These are phyloP conservation scores for Euzetes globulus DNA, from an alignment of 2,888 invertebrate species.

Conservation along the genomic window DNA sequence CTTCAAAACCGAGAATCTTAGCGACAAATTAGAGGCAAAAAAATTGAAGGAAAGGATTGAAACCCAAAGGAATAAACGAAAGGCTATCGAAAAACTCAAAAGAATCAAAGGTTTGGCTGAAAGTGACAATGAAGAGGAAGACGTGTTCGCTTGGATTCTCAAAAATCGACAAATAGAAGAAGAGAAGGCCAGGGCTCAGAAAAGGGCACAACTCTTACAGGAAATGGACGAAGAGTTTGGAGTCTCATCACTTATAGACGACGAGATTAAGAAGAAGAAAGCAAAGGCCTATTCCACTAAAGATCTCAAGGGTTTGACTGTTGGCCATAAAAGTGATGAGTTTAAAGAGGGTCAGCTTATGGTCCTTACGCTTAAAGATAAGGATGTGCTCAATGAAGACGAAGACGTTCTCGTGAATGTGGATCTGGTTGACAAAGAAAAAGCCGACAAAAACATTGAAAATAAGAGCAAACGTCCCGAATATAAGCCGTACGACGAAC, in stretches of 20 bases:
- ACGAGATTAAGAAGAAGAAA: slow-evolving; percentile 2
- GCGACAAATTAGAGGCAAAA: slow-evolving; percentile 63
- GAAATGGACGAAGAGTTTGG: slow-evolving; percentile 91
- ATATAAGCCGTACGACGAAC: slow-evolving; percentile 70
- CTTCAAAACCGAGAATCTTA: slow-evolving; percentile 52
- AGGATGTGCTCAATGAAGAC: slow-evolving; percentile 69
- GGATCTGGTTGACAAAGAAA: slow-evolving; percentile 75
- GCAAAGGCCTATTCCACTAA: slow-evolving; percentile 58
- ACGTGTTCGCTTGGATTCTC: slow-evolving; percentile 71
- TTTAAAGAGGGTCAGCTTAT: slow-evolving; percentile 72
- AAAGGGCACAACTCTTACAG: slow-evolving; percentile 80
- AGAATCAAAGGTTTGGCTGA: slow-evolving; percentile 54
- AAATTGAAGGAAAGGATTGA: slow-evolving; percentile 72
- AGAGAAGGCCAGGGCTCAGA: slow-evolving; percentile 74
- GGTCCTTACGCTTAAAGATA: slow-evolving; percentile 87
- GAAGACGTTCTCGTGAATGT: slow-evolving; percentile 87
- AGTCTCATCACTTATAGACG: not conserved
- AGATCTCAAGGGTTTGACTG: slow-evolving; percentile 70
- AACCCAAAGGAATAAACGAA: slow-evolving; percentile 68
- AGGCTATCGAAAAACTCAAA: slow-evolving; percentile 60
- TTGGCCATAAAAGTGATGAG: slow-evolving; percentile 67
- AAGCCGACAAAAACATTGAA: slow-evolving; percentile 72
- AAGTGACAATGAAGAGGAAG: slow-evolving; percentile 64
- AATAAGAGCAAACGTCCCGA: slow-evolving; percentile 72
- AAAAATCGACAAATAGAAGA: slow-evolving; percentile 66